These are phyloP conservation scores for Sialis fuliginosa DNA, from an alignment of 2,888 invertebrate species.

Conservation along the genomic window DNA sequence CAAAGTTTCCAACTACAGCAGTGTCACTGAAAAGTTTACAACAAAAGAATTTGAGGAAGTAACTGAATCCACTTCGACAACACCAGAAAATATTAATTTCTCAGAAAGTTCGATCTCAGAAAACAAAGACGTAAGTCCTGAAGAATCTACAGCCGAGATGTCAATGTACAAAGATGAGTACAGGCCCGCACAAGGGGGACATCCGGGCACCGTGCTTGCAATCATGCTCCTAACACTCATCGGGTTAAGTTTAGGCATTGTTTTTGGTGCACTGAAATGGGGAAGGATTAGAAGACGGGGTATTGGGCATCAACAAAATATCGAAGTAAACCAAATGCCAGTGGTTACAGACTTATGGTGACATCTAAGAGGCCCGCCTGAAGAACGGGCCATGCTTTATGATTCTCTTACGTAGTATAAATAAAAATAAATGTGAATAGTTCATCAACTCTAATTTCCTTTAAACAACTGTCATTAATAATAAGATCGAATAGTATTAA, in stretches of 20 bases:
- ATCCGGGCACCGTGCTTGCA: slow-evolving; percentile 13
- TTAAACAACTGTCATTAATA: not conserved
- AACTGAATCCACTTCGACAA: too few relatives aligned
- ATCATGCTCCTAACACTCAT: slow-evolving; percentile 32
- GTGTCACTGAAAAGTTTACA: too few relatives aligned
- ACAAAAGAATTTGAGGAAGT: too few relatives aligned
- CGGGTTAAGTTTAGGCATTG: slow-evolving; percentile 24
- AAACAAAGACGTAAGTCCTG: slow-evolving; percentile 11
- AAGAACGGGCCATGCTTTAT: slow-evolving; percentile 30
- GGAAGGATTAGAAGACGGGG: too few relatives aligned
- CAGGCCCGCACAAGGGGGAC: too few relatives aligned
- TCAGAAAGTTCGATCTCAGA: too few relatives aligned
- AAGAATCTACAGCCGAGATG: slow-evolving; percentile 16
- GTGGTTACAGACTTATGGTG: slow-evolving; percentile 54
- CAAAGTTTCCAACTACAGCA: too few relatives aligned
- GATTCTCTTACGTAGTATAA: slow-evolving; percentile 33
- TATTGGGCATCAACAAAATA: slow-evolving; percentile 17
- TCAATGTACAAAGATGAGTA: too few relatives aligned
- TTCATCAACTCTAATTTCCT: not conserved
- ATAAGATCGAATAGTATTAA: too few relatives aligned
- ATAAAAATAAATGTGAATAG: not conserved
- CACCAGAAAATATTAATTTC: too few relatives aligned
- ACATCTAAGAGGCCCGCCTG: slow-evolving; percentile 37
- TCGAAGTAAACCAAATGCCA: slow-evolving; percentile 39
- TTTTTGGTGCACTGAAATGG: not conserved